A percentile compares a stretch with the other conserved stretches of the same genome.
Conservation (phyloP, 2,113 vertebrate genomes). For the Dromas ardeola region DNA sequence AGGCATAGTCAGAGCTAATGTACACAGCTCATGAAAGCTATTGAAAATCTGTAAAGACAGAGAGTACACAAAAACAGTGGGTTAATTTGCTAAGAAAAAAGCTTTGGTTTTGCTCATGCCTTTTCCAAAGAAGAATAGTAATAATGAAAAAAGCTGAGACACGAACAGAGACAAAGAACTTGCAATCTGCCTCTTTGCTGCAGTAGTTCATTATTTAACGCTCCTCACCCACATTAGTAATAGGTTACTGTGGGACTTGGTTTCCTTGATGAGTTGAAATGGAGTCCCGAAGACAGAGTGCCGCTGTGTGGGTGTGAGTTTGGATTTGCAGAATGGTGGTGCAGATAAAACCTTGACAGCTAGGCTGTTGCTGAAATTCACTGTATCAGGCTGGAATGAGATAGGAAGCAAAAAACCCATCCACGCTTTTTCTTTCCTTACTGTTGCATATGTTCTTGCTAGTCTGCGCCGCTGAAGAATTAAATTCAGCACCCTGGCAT, state of each 20-base stretch:
- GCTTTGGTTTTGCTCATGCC: not conserved
- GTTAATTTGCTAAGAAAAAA: slow-evolving; percentile 32
- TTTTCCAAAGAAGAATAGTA: slow-evolving; percentile 5
- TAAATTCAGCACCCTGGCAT: not conserved
- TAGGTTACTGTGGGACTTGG: slow-evolving; percentile 14
- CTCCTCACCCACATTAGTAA: slow-evolving; percentile 8
- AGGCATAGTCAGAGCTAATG: slow-evolving; percentile 26
- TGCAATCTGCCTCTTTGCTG: not conserved
- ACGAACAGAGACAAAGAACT: not conserved
- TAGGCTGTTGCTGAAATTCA: slow-evolving; percentile 21
- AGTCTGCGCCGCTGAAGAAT: not conserved
- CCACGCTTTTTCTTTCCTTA: not conserved
- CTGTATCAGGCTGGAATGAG: not conserved
- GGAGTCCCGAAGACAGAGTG: not conserved
- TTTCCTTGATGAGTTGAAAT: not conserved
- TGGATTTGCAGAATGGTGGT: slow-evolving; percentile 38
- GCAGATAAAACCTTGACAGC: slow-evolving; percentile 36
- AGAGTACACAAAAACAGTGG: not conserved
- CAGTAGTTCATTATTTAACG: slow-evolving; percentile 37
- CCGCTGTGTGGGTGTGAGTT: slow-evolving; percentile 39
- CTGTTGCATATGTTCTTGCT: not conserved
- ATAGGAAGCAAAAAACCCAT: not conserved
- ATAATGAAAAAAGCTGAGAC: not conserved
- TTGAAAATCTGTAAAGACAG: slow-evolving; percentile 29
- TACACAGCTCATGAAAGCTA: slow-evolving; percentile 22